Percentiles rank a stretch among this genome's conserved stretches.
These are phyloP conservation scores for Drosophila pegasa DNA, from an alignment of 2,888 invertebrate genomes.

Conservation along the genomic window DNA sequence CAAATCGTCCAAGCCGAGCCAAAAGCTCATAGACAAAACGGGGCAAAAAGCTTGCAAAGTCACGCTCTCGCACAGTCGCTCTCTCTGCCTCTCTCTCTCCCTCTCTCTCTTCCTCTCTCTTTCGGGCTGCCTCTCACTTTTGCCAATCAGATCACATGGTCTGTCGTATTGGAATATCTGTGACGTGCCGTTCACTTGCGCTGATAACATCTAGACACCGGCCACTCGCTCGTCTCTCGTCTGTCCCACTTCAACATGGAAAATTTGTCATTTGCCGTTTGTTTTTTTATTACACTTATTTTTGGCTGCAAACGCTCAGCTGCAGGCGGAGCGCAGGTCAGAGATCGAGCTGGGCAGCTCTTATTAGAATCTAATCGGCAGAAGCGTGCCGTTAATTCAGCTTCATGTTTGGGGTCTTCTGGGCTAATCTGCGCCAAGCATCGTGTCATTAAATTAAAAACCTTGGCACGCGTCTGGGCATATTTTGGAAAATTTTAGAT, in stretches of 20 bases:
- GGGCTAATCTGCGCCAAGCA: slow-evolving; percentile 39
- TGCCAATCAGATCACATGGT: slow-evolving; percentile 70
- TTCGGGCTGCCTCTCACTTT: slow-evolving; percentile 8
- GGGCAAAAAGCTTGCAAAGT: slow-evolving; percentile 27
- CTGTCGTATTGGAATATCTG: slow-evolving; percentile 61
- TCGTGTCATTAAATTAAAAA: slow-evolving; percentile 30
- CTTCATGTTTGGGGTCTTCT: slow-evolving; percentile 12
- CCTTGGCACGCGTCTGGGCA: slow-evolving; percentile 46
- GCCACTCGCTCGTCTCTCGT: slow-evolving; percentile 31
- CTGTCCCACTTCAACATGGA: slow-evolving; percentile 22
- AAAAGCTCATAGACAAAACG: slow-evolving; percentile 22
- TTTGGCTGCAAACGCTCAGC: slow-evolving; percentile 32
- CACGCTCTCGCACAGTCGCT: not conserved
- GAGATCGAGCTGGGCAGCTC: slow-evolving; percentile 27
- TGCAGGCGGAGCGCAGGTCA: slow-evolving; percentile 14
- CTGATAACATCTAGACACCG: slow-evolving; percentile 60
- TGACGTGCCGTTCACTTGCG: slow-evolving; percentile 54
- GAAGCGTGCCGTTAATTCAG: slow-evolving; percentile 25
- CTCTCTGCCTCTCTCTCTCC: not conserved
- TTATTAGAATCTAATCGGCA: slow-evolving; percentile 24
- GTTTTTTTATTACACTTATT: not conserved
- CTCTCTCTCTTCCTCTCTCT: slow-evolving; percentile 3
- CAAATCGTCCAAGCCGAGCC: slow-evolving; percentile 10
- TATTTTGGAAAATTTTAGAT: slow-evolving; percentile 48
- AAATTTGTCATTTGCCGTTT: slow-evolving; percentile 28